These are phyloP conservation scores for Eilema griseolum DNA, from an alignment of 2,888 invertebrate species.

Conservation along the genomic window DNA sequence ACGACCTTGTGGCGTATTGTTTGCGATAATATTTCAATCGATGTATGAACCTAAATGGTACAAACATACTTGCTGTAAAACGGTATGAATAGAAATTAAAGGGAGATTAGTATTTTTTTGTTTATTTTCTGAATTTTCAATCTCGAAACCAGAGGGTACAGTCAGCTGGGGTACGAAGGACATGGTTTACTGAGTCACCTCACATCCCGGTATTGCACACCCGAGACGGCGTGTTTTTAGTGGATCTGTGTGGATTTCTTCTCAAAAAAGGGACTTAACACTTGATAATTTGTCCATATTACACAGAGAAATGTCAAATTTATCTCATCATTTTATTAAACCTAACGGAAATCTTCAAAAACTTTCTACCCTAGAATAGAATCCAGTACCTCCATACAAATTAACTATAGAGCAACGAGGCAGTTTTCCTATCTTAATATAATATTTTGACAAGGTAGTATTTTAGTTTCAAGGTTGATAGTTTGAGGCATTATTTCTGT, in stretches of 20 bases:
- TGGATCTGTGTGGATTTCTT: no score
- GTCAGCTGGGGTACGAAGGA: no score
- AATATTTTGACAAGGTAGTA: conserved; percentile 18
- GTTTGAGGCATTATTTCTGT: conserved; percentile 23
- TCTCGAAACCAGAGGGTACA: no score
- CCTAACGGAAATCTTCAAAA: neutral
- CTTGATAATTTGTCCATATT: no score
- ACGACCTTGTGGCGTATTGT: neutral
- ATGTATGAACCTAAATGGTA: neutral
- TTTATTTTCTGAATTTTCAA: no score
- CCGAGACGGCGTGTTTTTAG: no score
- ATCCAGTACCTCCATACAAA: neutral
- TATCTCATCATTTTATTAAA: no score
- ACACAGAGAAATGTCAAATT: no score
- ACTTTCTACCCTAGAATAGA: neutral
- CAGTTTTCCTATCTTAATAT: neutral
- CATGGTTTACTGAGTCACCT: no score
- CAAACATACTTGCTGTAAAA: neutral
- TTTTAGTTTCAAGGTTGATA: conserved; percentile 42
- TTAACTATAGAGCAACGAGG: neutral
- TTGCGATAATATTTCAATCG: neutral
- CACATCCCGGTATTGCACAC: no score
- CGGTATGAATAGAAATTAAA: neutral
- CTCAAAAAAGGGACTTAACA: no score
- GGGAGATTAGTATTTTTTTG: neutral